phyloP scores from a whole-genome alignment of 53 echinoderm and acorn worm species.

The Stichopus horrens region DNA sequence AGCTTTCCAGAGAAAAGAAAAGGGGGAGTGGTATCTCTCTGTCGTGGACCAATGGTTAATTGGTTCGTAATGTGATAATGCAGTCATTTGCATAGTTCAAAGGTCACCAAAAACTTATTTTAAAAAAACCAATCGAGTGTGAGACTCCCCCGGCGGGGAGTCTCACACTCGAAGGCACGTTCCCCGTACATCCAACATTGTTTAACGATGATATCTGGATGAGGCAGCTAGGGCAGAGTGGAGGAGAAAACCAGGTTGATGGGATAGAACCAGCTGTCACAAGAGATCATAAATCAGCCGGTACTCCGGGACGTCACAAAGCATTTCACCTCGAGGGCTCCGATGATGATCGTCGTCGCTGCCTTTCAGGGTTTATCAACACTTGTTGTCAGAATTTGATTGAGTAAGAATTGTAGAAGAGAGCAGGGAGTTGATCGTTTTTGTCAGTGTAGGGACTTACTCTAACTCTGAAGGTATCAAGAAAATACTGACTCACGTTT shows the following conservation, averaged over 20 bases:
- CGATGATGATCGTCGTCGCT: too few species aligned
- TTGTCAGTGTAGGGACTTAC: too few species aligned
- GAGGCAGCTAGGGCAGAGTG: slow-evolving; percentile 23
- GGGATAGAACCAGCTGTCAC: slow-evolving; percentile 21
- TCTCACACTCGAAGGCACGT: slow-evolving; percentile 32
- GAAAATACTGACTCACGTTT: too few species aligned
- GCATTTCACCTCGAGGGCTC: slow-evolving; percentile 26
- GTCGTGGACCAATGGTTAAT: slow-evolving; percentile 88
- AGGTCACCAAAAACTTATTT: slow-evolving; percentile 96
- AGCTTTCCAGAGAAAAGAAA: background rate
- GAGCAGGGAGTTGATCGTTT: background rate
- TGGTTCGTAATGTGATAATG: slow-evolving; percentile 87
- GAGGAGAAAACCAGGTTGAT: background rate
- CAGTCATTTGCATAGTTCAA: slow-evolving; percentile 97
- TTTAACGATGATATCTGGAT: slow-evolving; percentile 63
- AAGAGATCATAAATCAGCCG: slow-evolving; percentile 31
- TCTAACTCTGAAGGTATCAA: too few species aligned
- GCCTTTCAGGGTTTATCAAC: slow-evolving; percentile 2
- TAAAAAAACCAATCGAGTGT: slow-evolving; percentile 80
- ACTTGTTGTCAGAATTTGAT: slow-evolving; percentile 27
- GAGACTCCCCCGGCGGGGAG: slow-evolving; percentile 51
- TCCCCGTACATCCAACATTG: slow-evolving; percentile 12
- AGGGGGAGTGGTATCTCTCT: slow-evolving; percentile 64
- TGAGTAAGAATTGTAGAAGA: slow-evolving; percentile 22
- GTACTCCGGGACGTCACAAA: slow-evolving; percentile 25